These are phyloP conservation scores for Drosophila helvetica DNA, from an alignment of 2,888 invertebrate species.

Conservation along the genomic window DNA sequence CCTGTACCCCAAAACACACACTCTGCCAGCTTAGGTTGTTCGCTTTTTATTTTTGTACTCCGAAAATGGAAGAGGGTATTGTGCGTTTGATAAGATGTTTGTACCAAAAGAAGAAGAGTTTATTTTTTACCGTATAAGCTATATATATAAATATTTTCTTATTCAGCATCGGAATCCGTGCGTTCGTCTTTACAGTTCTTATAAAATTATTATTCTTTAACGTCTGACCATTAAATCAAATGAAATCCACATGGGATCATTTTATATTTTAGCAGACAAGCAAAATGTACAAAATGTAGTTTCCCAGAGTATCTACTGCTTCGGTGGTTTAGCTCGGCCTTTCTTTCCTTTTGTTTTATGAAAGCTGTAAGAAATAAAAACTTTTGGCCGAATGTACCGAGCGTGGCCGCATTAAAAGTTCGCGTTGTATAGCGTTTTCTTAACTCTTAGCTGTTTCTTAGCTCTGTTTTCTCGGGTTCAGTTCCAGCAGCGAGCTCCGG, in stretches of 20 bases:
- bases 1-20: slow-evolving; percentile 38
- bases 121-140: neutral
- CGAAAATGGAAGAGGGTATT: neutral
- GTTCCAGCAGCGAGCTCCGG: slow-evolving; percentile 42
- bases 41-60: slow-evolving; percentile 37
- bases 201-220: neutral
- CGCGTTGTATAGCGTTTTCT: slow-evolving; percentile 53
- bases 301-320: neutral
- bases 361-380: slow-evolving; percentile 63
- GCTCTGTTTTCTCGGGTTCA: slow-evolving; percentile 43
- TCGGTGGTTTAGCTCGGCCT: neutral
- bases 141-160: too few species aligned
- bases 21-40: slow-evolving; percentile 48
- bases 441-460: slow-evolving; percentile 43
- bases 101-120: neutral
- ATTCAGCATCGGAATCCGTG: neutral
- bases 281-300: too few species aligned
- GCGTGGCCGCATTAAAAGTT: slow-evolving; percentile 64
- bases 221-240: neutral
- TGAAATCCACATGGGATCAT: neutral
- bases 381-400: slow-evolving; percentile 45
- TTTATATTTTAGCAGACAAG: too few species aligned
- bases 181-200: neutral
- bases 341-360: slow-evolving; percentile 37
- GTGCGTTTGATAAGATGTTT: neutral